Conservation (phyloP, 2,113 vertebrate species). For the Glaucomys volans region DNA sequence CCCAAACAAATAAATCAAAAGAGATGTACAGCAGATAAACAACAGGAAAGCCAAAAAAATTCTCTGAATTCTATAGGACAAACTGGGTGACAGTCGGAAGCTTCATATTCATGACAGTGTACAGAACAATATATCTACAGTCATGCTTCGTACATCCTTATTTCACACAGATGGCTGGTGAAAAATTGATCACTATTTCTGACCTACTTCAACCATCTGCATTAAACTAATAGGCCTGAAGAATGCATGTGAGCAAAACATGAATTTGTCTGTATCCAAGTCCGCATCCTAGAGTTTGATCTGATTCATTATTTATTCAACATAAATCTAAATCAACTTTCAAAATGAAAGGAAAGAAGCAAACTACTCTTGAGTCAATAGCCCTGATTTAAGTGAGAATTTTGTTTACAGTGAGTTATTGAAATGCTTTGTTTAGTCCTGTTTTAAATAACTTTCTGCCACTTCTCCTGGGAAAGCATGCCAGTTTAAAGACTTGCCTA, state of each 20-base stretch:
- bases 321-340: conserved; percentile 7
- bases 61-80: conserved; percentile 24
- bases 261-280: neutral
- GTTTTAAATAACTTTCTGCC: conserved; percentile 46
- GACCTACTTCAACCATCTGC: neutral
- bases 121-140: neutral
- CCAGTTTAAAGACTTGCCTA: conserved; percentile 30
- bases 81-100: conserved; percentile 51
- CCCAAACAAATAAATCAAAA: neutral
- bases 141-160: neutral
- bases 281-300: neutral
- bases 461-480: conserved; percentile 14
- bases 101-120: neutral
- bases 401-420: conserved; percentile 36
- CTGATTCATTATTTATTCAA: conserved; percentile 24
- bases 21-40: conserved; percentile 8
- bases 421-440: neutral
- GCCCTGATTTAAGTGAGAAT: conserved; percentile 8
- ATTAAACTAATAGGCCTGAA: neutral
- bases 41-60: conserved; percentile 47
- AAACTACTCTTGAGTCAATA: neutral
- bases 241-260: neutral
- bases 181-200: conserved; percentile 31
- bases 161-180: neutral
- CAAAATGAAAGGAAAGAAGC: conserved; percentile 19